Evolutionary conservation across 1,140 invertebrate species (phyloP), one percentile per base, ranked within the genome.

Genomic region (Cyphomyrmex costatus): DNA sequence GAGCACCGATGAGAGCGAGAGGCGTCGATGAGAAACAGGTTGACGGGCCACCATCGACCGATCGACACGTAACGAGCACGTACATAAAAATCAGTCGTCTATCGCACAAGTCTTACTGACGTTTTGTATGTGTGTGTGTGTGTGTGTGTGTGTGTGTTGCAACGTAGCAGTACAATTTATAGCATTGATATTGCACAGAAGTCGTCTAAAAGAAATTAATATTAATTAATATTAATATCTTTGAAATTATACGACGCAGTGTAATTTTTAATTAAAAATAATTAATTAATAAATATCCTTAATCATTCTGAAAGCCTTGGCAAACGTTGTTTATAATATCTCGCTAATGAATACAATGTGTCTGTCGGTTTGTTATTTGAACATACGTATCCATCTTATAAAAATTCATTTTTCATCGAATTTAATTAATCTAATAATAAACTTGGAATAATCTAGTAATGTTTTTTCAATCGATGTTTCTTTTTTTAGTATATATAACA

Each of bases 1-100:
- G 90, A 93, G 89, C 70, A 74, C 68, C 60, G 61, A 65, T 79
- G 76, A 79, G 76, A 78, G 76, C 12, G 76, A 30, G 76, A 49
- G 21, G 83, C 87, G 83, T 70, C 86, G 86, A 89, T 56, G 88
- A 85, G 88, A 42, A 90, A 85, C 79, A 79, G 84, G 53, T 53
- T 79, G 88, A 84, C 86, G 83, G 68, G 60, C 46, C 79, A 66
- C 68, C 66, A 74, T 24, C 78, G 53, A 80, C 71, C 58, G 49
- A 89, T 87, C 78, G 79, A 61, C 71, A 77, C 24, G 19, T 82
- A 63, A 85, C 68, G 53, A 8, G 49, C 74, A 6, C 24, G 24
- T 60, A 56, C 24, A 76, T 86, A 88, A 83, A 68, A 89, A 88
- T 86, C 83, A 70, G 86, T 89, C 19, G 24, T n/a, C 14, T 73